Base-by-base conservation (phyloP, 2,888 invertebrate species). In the Empis stercorea region DNA sequence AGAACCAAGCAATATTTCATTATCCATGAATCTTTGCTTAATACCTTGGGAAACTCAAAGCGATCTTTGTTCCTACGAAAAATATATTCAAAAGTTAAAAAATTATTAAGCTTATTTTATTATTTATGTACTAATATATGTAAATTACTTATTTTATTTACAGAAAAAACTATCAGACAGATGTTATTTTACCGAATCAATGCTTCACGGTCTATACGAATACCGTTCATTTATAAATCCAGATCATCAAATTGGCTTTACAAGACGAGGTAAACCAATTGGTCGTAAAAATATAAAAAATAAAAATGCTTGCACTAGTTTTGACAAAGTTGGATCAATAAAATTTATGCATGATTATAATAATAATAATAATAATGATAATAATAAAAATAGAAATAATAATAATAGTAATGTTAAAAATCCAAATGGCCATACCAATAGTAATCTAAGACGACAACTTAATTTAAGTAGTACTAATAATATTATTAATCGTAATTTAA, bases 101-200 rank as follows among this genome's bases (percentile, higher is more conserved):
- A n/a, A n/a, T n/a, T n/a, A n/a, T n/a, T n/a, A n/a, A n/a, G n/a
- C n/a, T n/a, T n/a, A n/a, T n/a, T n/a, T n/a, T n/a, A n/a, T n/a
- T n/a, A n/a, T n/a, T n/a, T n/a, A n/a, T n/a, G n/a, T n/a, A n/a
- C n/a, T n/a, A n/a, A n/a, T n/a, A n/a, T n/a, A n/a, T n/a, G n/a
- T n/a, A n/a, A n/a, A n/a, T 20, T 20, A 4, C 4, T 20, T 20
- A 3, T 20, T 20, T 20, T 20, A 16, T 34, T 52, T 62, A 44
- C 57, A 67, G 67, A 64, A 61, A 63, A 64, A 64, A 59, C 59
- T 62, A 57, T 60, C 61, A 59, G 62, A 61, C 57, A 63, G 66
- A 62, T 67, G 67, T 64, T 66, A 67, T 57, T 67, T 67, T 65
- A 66, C 64, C 61, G 67, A 67, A 58, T 61, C 63, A 52, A 64